Base-by-base conservation (phyloP, 1,140 invertebrate species). In the Stenopsyche tienmushanensis region DNA sequence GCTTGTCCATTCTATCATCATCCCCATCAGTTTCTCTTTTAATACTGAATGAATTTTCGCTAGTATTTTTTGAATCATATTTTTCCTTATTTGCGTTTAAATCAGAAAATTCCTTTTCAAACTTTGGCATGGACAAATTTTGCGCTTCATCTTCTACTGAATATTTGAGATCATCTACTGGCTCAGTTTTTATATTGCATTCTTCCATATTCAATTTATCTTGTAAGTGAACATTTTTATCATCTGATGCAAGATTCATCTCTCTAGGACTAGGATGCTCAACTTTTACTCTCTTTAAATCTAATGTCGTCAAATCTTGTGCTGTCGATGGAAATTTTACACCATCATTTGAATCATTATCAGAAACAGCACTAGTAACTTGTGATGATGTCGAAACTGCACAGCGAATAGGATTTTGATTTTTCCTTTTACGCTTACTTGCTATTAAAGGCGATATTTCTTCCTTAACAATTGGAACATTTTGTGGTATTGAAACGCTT, bases 341-440 rank as follows among this genome's bases (percentile, higher is more conserved):
- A 34, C 44, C 67, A 17, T 69, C 67, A 41, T 39, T 39, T 24
- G 64, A 66, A 42, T 69, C 67, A 34, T 66, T 69, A 53, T 69
- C 67, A 15, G 67, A 66, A 8, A 26, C 55, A 3, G 58, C 41
- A 59, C 63, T 41, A n/a, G 39, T 41, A 7, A 34, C 18, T 13
- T 65, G 63, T 10, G 64, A 47, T 10, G 64, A 47, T n/a, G 59
- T 75, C 15, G 84, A 81, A 2, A 86, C 76, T 0, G 90, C 83
- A 74, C 89, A 92, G 62, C 93, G 84, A 0, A 91, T 94, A 0
- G 94, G 95, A 76, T 96, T 95, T 71, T 93, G 89, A 72, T 89
- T 95, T 78, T 97, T 98, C 50, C 95, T 81, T 79, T 97, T 95
- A 49, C 94, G 79, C 57, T 88, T 88, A 73, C 60, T 70, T 3